Evolutionary conservation across 2,888 invertebrate species (phyloP), one percentile per base, ranked within the genome.

Genomic region (Nycteola revayana): DNA sequence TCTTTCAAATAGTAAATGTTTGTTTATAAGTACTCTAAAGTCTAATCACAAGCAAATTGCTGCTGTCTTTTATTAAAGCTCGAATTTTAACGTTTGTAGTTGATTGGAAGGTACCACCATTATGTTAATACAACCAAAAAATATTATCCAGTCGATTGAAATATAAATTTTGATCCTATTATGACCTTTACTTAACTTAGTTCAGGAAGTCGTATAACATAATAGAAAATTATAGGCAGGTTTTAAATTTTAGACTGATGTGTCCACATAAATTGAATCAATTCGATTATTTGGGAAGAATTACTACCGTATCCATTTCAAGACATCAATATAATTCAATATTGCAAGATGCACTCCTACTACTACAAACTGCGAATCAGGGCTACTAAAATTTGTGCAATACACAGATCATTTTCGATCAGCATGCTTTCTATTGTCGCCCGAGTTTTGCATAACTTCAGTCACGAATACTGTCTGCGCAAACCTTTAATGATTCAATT

Each of bases 361-460:
- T n/a, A n/a, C n/a, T n/a, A n/a, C n/a, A n/a, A 9, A 14, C 14
- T 46, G 40, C 24, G 28, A 60, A 48, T 58, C 41, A 42, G 38
- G 36, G 35, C 61, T 65, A 56, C 56, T 30, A 40, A 51, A 48
- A 45, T 53, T 44, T 49, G 62, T 62, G 44, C 53, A 54, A 55
- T 60, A 54, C 60, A 55, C 60, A 35, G 32, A 49, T 41, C 36
- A 51, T 46, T 75, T 73, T 72, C 64, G 55, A 69, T 65, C 59
- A 48, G 58, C 63, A 49, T 60, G 70, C 74, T 75, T 79, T 76
- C 75, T 75, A 64, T 74, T 72, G 66, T 70, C 66, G 48, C 61
- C 58, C 56, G 61, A 55, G 56, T 70, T 86, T 86, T 82, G 82
- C 86, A 85, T 83, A 83, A 82, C 59, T 43, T 43, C 57, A 49